Base-by-base conservation (phyloP, 2,888 invertebrate genomes). In the Drosophila macrospina region DNA sequence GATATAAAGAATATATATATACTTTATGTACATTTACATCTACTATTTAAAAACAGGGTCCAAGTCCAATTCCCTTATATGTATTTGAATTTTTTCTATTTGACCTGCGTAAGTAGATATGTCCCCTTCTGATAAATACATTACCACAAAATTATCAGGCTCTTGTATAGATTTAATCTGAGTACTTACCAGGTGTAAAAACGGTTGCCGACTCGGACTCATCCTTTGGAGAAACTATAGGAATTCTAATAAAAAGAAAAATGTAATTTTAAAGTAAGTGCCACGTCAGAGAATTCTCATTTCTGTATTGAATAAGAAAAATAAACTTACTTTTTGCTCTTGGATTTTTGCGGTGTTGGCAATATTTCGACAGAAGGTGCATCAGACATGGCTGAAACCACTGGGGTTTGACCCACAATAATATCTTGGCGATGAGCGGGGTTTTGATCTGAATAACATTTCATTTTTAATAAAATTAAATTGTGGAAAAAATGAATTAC, bases 361-460 rank as follows among this genome's bases (percentile, higher is more conserved):
- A 89, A 86, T 76, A 92, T 92, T 80, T 92, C 92, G 15, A 92
- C 90, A 20, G 91, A 92, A 85, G 94, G 95, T 81, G 94, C 94
- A 88, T 95, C 95, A 61, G 95, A 94, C 92, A 94, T 95, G 71
- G 95, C 95, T 70, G 95, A 95, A 60, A 95, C 95, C 74, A 95
- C 93, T 44, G 95, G 95, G 28, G 95, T 94, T 67, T 88, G 88
- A 8, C 72, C 80, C 61, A 79, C 69, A 60, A 74, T 57, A 50
- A 75, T 71, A 64, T 90, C 86, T 51, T 45, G 59, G 32, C 78
- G 76, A 37, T 74, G 78, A 55, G 69, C 52, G 56, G 71, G 51
- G 10, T 69, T 65, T 74, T 80, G 75, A 66, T 89, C 83, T 73
- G 55, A 15, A 26, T 36, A 10, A 26, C 10, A 34, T 13, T 34